phyloP scores from a whole-genome alignment of 2,888 invertebrate genomes.

The Thera britannica region DNA sequence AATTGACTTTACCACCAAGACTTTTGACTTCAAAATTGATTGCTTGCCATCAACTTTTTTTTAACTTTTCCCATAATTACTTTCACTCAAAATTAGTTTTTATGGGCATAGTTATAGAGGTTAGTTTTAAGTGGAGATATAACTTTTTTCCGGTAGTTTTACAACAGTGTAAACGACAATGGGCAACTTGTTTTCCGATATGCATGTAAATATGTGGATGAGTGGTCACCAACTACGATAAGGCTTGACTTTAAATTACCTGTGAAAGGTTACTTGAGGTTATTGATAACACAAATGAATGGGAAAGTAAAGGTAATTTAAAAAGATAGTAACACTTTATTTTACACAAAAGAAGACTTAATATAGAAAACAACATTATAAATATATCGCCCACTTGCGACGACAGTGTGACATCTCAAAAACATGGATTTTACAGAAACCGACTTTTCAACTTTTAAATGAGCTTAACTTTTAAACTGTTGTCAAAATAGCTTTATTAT shows the following conservation, averaged over 20 bases:
- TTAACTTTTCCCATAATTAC: slow-evolving; percentile 54
- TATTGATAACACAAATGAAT: slow-evolving; percentile 35
- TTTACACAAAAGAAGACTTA: too few relatives aligned
- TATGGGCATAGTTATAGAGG: slow-evolving; percentile 40
- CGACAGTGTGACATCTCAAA: too few relatives aligned
- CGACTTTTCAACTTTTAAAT: too few relatives aligned
- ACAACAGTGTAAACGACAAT: slow-evolving; percentile 72
- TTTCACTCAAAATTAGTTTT: slow-evolving; percentile 38
- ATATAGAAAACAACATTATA: too few relatives aligned
- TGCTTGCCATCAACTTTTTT: slow-evolving; percentile 46
- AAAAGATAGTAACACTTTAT: neutral
- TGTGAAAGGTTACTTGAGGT: slow-evolving; percentile 45
- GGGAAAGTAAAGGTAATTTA: slow-evolving; percentile 17
- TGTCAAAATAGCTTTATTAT: too few relatives aligned
- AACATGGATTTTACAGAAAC: too few relatives aligned
- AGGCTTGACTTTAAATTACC: slow-evolving; percentile 52
- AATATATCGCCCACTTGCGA: too few relatives aligned
- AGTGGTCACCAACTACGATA: slow-evolving; percentile 69
- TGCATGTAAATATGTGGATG: slow-evolving; percentile 82
- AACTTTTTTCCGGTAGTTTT: slow-evolving; percentile 75
- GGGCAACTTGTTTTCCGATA: slow-evolving; percentile 79
- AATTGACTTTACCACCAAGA: slow-evolving; percentile 20
- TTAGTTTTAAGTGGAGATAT: slow-evolving; percentile 44
- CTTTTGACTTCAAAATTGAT: slow-evolving; percentile 41
- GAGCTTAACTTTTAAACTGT: too few relatives aligned